phyloP scores from a whole-genome alignment of 1,140 invertebrate species.

The Bathynomus jamesi region DNA sequence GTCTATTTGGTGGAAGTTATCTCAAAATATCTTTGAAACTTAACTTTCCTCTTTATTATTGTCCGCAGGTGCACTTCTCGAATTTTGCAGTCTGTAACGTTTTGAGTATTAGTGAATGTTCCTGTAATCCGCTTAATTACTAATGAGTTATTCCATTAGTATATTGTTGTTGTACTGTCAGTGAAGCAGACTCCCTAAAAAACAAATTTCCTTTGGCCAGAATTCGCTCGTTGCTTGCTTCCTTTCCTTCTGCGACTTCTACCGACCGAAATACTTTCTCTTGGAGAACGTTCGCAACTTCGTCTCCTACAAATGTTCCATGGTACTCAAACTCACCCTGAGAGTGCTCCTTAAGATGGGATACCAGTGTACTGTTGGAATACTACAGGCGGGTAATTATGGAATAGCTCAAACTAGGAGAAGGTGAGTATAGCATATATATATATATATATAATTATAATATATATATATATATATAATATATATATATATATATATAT shows the following conservation, averaged over 20 bases:
- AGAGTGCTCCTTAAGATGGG: conserved; percentile 71
- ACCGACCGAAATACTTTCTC: conserved; percentile 73
- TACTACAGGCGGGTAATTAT: conserved; percentile 78
- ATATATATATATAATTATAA: neutral
- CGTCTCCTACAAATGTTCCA: conserved; percentile 64
- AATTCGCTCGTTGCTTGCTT: conserved; percentile 79
- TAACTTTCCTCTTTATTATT: too few relatives aligned
- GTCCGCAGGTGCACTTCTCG: too few relatives aligned
- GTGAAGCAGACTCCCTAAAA: too few relatives aligned
- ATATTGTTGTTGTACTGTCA: too few relatives aligned
- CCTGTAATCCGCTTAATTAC: too few relatives aligned
- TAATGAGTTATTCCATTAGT: too few relatives aligned
- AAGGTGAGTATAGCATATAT: conserved; percentile 45
- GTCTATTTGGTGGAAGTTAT: too few relatives aligned
- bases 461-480: conserved; percentile 39
- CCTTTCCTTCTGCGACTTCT: conserved; percentile 78
- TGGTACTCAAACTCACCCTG: conserved; percentile 74
- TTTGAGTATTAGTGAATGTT: too few relatives aligned
- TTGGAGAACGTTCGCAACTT: conserved; percentile 85
- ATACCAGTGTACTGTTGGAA: conserved; percentile 78
- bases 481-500: neutral
- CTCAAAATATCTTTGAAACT: too few relatives aligned
- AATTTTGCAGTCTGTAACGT: too few relatives aligned
- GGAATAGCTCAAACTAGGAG: conserved; percentile 75
- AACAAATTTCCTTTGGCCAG: conserved; percentile 45